Percentiles rank a stretch among this genome's conserved stretches.
Evolutionary conservation across 2,113 vertebrate genomes (phyloP).

Genomic region (Nansenia antarctica): DNA sequence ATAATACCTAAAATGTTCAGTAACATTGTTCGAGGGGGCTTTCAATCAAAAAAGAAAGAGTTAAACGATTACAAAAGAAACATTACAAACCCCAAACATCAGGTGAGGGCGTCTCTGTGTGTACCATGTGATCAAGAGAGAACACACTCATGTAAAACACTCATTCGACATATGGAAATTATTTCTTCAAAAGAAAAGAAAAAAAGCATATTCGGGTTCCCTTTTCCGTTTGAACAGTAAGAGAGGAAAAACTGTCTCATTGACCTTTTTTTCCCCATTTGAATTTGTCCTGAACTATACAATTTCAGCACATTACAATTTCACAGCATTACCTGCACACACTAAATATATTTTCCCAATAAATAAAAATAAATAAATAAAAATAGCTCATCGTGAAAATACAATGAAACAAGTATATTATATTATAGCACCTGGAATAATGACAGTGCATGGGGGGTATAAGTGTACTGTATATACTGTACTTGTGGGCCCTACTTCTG

Average conservation of each 20-base stretch:
- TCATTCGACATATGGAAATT: no score
- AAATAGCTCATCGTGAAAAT: not conserved
- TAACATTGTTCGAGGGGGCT: conserved; percentile 32
- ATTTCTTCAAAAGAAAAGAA: not conserved
- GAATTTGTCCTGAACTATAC: not conserved
- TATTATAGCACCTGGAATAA: conserved; percentile 1
- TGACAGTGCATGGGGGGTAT: conserved; percentile 21
- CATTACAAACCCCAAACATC: conserved; percentile 64
- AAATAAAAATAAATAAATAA: no score
- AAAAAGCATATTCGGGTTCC: not conserved
- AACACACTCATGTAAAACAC: conserved; percentile 66
- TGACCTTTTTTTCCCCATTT: not conserved
- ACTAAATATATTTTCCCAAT: not conserved
- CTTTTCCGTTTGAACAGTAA: not conserved
- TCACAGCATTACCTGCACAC: not conserved
- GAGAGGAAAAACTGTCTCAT: not conserved
- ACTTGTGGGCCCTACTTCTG: conserved; percentile 39
- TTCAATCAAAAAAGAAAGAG: conserved; percentile 40
- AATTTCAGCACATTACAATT: not conserved
- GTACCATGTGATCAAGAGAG: conserved; percentile 67
- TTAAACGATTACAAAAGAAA: conserved; percentile 47
- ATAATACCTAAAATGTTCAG: conserved; percentile 17
- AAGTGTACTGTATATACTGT: conserved; percentile 19
- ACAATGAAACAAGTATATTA: no score
- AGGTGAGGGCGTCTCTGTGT: conserved; percentile 62